Conservation (phyloP, 2,113 vertebrate genomes). For the Nesospiza acunhae region DNA sequence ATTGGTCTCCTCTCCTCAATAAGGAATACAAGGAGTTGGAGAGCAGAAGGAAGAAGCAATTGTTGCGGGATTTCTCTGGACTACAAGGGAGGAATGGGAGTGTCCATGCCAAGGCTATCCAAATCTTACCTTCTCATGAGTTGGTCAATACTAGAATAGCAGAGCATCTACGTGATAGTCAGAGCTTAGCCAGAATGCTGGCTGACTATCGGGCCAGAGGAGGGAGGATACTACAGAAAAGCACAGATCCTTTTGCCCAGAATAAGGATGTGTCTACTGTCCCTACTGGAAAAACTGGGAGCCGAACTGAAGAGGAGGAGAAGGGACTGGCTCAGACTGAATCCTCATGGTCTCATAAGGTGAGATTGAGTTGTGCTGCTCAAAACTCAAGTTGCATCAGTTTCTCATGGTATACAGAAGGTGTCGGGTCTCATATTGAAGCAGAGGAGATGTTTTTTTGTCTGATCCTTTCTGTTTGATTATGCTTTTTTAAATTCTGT, state of each 20-base stretch:
- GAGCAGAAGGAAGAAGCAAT: conserved; percentile 88
- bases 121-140: conserved; percentile 86
- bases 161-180: conserved; percentile 83
- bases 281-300: conserved; percentile 65
- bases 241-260: conserved; percentile 82
- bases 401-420: neutral
- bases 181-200: conserved; percentile 87
- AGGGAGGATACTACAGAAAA: conserved; percentile 87
- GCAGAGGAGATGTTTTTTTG: accelerated
- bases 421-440: neutral
- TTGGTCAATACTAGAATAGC: conserved; percentile 87
- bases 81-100: conserved; percentile 81
- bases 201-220: conserved; percentile 94
- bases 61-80: conserved; percentile 86
- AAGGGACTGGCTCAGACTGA: conserved; percentile 78
- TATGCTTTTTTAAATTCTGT: neutral
- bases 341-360: conserved; percentile 86
- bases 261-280: conserved; percentile 55
- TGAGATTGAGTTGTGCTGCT: conserved; percentile 50
- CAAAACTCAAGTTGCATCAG: neutral
- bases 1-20: conserved; percentile 91
- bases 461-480: neutral
- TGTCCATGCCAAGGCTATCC: conserved; percentile 73
- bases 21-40: conserved; percentile 93
- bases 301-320: conserved; percentile 84